Evolutionary conservation across 2,797 vertebrate genomes (phyloP).

Genomic region (Tenualosa thibaudeaui): DNA sequence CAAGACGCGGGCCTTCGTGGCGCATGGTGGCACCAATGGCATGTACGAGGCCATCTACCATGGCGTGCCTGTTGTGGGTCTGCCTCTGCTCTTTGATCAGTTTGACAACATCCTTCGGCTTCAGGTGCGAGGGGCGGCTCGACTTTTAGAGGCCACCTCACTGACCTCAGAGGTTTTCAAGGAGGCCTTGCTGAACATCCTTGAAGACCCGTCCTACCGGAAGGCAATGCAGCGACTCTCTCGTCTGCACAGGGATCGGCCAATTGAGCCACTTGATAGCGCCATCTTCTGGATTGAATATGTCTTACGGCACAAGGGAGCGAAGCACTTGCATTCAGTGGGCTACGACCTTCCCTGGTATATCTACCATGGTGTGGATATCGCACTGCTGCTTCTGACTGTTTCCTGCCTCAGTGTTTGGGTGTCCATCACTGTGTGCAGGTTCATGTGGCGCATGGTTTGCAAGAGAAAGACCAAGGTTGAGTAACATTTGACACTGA

Average conservation of each 20-base stretch:
- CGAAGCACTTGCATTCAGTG: constrained; percentile 56
- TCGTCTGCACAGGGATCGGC: constrained; percentile 57
- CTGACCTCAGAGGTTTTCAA: constrained; percentile 60
- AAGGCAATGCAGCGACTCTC: constrained; percentile 63
- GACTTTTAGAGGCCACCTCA: constrained; percentile 53
- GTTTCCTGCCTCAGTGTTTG: constrained; percentile 43
- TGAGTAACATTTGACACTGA: not conserved
- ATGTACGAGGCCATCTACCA: constrained; percentile 73
- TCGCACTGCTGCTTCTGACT: constrained; percentile 48
- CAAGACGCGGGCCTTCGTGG: constrained; percentile 68
- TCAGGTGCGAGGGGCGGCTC: constrained; percentile 60
- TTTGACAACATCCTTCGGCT: constrained; percentile 67
- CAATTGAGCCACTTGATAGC: constrained; percentile 56
- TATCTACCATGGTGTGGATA: constrained; percentile 65
- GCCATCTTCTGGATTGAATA: constrained; percentile 73
- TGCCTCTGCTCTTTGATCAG: constrained; percentile 72
- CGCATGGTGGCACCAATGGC: constrained; percentile 73
- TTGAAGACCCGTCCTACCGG: constrained; percentile 60
- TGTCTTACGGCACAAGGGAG: constrained; percentile 67
- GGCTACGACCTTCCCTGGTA: constrained; percentile 64
- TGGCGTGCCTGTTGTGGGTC: constrained; percentile 65
- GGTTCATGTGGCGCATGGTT: constrained; percentile 51
- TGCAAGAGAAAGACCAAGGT: constrained; percentile 59
- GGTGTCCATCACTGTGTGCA: constrained; percentile 49
- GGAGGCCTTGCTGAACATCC: constrained; percentile 63